These are phyloP conservation scores for Thunnus albacares DNA, from an alignment of 2,797 vertebrate genomes.

Conservation along the genomic window DNA sequence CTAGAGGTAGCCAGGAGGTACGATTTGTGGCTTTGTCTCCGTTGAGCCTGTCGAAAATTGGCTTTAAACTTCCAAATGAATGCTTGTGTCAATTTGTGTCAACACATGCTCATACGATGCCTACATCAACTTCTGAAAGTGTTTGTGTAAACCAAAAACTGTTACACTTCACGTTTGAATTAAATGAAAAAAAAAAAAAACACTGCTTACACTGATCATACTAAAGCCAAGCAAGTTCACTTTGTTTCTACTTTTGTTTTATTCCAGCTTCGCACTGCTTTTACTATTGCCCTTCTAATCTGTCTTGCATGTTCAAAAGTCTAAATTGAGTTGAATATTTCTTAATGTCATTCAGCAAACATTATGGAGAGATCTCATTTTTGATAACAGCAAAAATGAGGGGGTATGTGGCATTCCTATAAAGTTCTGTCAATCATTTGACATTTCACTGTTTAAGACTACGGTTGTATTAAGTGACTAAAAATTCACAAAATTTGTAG, in stretches of 20 bases:
- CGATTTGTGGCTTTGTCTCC: slow-evolving; percentile 57
- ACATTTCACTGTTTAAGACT: slow-evolving; percentile 81
- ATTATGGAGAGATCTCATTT: slow-evolving; percentile 65
- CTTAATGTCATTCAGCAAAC: slow-evolving; percentile 70
- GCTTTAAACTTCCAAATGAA: slow-evolving; percentile 56
- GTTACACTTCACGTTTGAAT: slow-evolving; percentile 61
- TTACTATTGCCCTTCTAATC: slow-evolving; percentile 72
- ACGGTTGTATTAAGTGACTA: slow-evolving; percentile 80
- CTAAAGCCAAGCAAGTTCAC: slow-evolving; percentile 65
- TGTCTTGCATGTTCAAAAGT: slow-evolving; percentile 83
- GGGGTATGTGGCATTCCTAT: slow-evolving; percentile 65
- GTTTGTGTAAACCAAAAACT: slow-evolving; percentile 73
- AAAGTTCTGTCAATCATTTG: slow-evolving; percentile 70
- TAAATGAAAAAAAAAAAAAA: slow-evolving; percentile 29
- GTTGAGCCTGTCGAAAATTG: slow-evolving; percentile 45
- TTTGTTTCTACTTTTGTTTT: slow-evolving; percentile 65
- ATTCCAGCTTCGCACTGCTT: slow-evolving; percentile 69
- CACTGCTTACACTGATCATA: slow-evolving; percentile 39
- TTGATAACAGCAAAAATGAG: slow-evolving; percentile 59
- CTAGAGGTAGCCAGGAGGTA: slow-evolving; percentile 60
- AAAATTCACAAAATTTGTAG: slow-evolving; percentile 83
- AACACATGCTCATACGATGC: slow-evolving; percentile 57
- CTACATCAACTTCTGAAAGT: slow-evolving; percentile 52
- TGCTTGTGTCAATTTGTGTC: slow-evolving; percentile 61
- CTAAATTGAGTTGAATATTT: slow-evolving; percentile 71